Base-by-base conservation (phyloP, 2,113 vertebrate genomes). In the Microtus ochrogaster region DNA sequence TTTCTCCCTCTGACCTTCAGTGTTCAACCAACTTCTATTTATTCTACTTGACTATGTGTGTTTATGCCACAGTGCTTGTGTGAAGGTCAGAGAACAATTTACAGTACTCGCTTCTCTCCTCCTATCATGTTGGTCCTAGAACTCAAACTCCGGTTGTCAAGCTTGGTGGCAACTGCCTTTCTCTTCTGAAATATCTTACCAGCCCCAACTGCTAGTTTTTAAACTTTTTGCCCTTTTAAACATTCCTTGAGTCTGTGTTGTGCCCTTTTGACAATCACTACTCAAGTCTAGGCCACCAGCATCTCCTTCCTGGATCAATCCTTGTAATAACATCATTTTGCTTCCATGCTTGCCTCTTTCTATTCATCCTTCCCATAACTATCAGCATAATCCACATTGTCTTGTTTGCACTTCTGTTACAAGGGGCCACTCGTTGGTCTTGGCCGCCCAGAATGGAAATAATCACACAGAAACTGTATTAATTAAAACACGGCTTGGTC, bases 201-300 rank as follows among this genome's bases (percentile, higher is more conserved):
- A 86, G 41, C 30, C 63, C 61, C 39, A 66, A 41, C 26, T 66
- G 30, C n/a, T 41, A 84, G 26, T 21, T 83, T 89, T 93, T 96
- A 21, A 79, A 41, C 7, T 55, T 90, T 91, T 96, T 88, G 41
- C 7, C 28, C 70, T 84, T 93, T 95, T 76, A 84, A 92, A 36
- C 30, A 89, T 90, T 92, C 96, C 17, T 94, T 66, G 33, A 89
- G 52, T 90, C 11, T 65, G 6, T 92, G 28, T 94, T 96, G 10
- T 85, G 1, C 95, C 33, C 70, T 39, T 16, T 95, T 85, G 24
- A 76, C 24, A 88, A 10, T 90, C 55, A 68, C 28, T 63, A 84
- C 30, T 70, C 21, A 94, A 65, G 49, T 41, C n/a, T 73, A 78
- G 41, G 22, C 17, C 36, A 74, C 26, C 47, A 87, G 44, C 6